Base-by-base conservation (phyloP, 2,113 vertebrate genomes). In the Catharus minimus region DNA sequence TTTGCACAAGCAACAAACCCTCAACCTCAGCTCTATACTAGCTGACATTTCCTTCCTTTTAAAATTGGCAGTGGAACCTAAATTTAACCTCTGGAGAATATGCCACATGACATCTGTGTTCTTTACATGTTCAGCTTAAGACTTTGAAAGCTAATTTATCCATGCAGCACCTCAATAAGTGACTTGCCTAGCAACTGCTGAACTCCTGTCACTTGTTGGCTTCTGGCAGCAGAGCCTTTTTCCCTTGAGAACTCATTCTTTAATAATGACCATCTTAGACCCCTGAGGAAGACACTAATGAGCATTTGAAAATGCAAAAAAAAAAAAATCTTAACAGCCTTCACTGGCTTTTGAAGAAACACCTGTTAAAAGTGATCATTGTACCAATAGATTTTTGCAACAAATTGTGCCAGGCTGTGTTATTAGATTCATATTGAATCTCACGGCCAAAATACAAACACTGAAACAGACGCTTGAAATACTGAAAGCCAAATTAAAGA, bases 81-180 rank as follows among this genome's bases (percentile, higher is more conserved):
- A 98, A 97, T 97, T 97, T 97, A 98, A 98, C 97, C 97, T 97
- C 97, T 82, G 47, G 97, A 96, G 97, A 93, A 95, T 97, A 97
- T 91, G 92, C 94, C 96, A 96, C 86, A 95, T 96, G 97, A 97
- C 95, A 97, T 94, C 82, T 88, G 92, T 93, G 96, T 95, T 96
- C 82, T 95, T 97, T 96, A 90, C 96, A 95, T 97, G 97, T 96
- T 97, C 95, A 53, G 90, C 90, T 94, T 97, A 97, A 96, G 96
- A 91, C 94, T 97, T 97, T 96, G 97, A 97, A 97, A 97, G 97
- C 97, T 97, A 97, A 98, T 98, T 98, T 97, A 98, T 95, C 96
- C 87, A 84, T 89, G 95, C 77, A 72, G 75, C 93, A 82, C 92
- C 95, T 97, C 89, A n/a, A 30, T 94, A 89, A 96, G 93, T 90